A percentile compares a stretch with the other conserved stretches of the same genome.
These are phyloP conservation scores for Elegia similella DNA, from an alignment of 2,888 invertebrate species.

Conservation along the genomic window DNA sequence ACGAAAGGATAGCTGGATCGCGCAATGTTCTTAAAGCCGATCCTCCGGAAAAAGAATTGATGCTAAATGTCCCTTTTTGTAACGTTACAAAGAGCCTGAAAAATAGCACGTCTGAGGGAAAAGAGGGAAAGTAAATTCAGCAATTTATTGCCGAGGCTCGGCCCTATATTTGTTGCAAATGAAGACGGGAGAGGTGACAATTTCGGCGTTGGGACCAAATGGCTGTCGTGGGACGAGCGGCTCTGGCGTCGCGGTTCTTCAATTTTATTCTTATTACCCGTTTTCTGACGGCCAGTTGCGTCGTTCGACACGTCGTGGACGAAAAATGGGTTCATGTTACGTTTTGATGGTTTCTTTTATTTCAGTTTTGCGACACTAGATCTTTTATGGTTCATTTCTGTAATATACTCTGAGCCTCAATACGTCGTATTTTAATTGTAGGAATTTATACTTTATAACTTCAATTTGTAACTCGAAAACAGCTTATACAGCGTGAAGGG, in stretches of 20 bases:
- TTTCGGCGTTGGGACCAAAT: slow-evolving; percentile 65
- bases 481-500: too few relatives aligned
- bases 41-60: slow-evolving; percentile 56
- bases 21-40: slow-evolving; percentile 36
- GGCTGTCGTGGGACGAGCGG: slow-evolving; percentile 58
- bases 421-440: too few relatives aligned
- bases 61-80: slow-evolving; percentile 63
- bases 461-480: too few relatives aligned
- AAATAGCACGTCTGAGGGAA: slow-evolving; percentile 69
- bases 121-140: slow-evolving; percentile 69
- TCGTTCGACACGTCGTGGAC: slow-evolving; percentile 34
- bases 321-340: slow-evolving; percentile 32
- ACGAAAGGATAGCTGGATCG: slow-evolving; percentile 21
- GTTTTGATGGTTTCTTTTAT: slow-evolving; percentile 1
- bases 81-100: slow-evolving; percentile 69
- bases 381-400: background rate
- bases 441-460: too few relatives aligned
- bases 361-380: background rate
- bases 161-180: slow-evolving; percentile 78
- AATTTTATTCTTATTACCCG: slow-evolving; percentile 51
- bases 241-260: slow-evolving; percentile 42
- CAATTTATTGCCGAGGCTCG: slow-evolving; percentile 69
- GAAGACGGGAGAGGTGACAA: slow-evolving; percentile 77
- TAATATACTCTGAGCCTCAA: too few relatives aligned
- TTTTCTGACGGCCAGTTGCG: slow-evolving; percentile 29